Conservation (phyloP, 2,888 invertebrate species). For the Habrosyne pyritoides region DNA sequence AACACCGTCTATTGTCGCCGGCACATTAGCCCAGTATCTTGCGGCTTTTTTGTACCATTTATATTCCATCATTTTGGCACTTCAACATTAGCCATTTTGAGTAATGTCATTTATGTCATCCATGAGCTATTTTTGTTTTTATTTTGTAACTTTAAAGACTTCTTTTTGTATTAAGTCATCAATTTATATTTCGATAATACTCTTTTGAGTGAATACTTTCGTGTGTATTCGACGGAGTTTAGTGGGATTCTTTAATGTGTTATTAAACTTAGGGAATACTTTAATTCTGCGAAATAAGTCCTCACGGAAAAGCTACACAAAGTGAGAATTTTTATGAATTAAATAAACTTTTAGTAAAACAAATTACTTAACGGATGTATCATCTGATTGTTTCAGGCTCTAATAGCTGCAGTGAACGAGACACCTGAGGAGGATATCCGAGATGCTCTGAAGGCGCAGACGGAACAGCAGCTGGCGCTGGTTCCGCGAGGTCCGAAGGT, state of each 20-base stretch:
- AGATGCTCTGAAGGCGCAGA: constrained; percentile 85
- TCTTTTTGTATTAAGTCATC: not conserved
- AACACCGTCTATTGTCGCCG: constrained; percentile 96
- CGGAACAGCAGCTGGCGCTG: constrained; percentile 85
- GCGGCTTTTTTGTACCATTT: constrained; percentile 89
- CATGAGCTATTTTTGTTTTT: not conserved
- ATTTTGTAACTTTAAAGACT: not conserved
- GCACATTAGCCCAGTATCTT: constrained; percentile 93
- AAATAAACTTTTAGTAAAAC: not conserved
- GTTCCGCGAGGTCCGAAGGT: constrained; percentile 88
- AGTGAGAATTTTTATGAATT: not conserved
- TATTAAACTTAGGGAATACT: too few species aligned
- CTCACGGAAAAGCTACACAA: not conserved
- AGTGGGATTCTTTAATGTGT: too few species aligned
- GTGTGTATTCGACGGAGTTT: not conserved
- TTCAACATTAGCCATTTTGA: constrained; percentile 9
- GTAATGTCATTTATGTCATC: constrained; percentile 1
- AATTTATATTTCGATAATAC: not conserved
- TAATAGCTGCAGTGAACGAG: constrained; percentile 87
- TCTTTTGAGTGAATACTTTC: not conserved
- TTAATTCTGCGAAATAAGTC: not conserved
- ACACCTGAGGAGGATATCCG: constrained; percentile 86
- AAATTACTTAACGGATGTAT: constrained; percentile 4
- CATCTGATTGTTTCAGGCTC: constrained; percentile 84
- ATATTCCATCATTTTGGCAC: constrained; percentile 43